These are phyloP conservation scores for Prosopocoilus inquinatus DNA, from an alignment of 2,888 invertebrate genomes.

Conservation along the genomic window DNA sequence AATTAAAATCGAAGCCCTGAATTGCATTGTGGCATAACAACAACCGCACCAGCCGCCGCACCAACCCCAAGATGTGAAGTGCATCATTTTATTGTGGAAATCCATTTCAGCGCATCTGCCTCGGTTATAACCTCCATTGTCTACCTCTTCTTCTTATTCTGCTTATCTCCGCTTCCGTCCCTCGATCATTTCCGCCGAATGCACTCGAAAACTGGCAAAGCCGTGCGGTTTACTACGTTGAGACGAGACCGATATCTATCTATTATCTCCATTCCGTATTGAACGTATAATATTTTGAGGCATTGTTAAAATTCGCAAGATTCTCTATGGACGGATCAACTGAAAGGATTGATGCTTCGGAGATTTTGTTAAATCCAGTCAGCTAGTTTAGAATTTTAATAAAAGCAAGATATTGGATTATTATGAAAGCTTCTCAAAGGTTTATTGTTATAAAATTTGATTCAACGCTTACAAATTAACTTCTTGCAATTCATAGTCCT, in stretches of 20 bases:
- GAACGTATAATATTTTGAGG: slow-evolving; percentile 21
- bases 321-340: not conserved
- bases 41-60: slow-evolving; percentile 27
- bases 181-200: slow-evolving; percentile 50
- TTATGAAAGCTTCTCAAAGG: not conserved
- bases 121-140: slow-evolving; percentile 47
- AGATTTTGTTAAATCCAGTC: slow-evolving; percentile 12
- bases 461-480: too few species aligned
- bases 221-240: slow-evolving; percentile 29
- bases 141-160: slow-evolving; percentile 51
- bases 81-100: slow-evolving; percentile 43
- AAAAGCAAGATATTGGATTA: not conserved
- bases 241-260: slow-evolving; percentile 35
- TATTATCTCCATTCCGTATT: slow-evolving; percentile 33
- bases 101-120: slow-evolving; percentile 47
- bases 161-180: slow-evolving; percentile 52
- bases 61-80: slow-evolving; percentile 37
- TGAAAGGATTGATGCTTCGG: slow-evolving; percentile 21
- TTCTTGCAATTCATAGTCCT: too few species aligned
- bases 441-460: too few species aligned
- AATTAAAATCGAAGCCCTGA: slow-evolving; percentile 26
- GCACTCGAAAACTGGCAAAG: slow-evolving; percentile 50
- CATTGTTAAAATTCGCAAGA: slow-evolving; percentile 28
- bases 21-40: slow-evolving; percentile 32
- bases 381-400: slow-evolving; percentile 4